Evolutionary conservation across 2,888 invertebrate species (phyloP).

Genomic region (Pocota personata): DNA sequence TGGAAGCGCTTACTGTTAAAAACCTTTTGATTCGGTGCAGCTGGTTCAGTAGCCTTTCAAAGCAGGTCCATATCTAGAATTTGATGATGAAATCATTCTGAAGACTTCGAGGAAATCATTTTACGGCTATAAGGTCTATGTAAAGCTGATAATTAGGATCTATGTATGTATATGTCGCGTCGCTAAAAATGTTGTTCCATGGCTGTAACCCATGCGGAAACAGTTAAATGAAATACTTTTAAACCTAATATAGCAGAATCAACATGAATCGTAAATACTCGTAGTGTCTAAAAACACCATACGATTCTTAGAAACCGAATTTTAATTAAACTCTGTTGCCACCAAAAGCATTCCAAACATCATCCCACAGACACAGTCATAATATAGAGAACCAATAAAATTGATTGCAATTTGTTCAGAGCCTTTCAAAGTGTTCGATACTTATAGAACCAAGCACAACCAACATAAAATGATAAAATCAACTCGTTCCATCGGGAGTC

Average conservation of each 20-base stretch:
- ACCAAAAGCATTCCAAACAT: not conserved
- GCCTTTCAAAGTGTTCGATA: slow-evolving; percentile 38
- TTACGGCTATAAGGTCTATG: no score
- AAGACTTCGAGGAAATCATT: no score
- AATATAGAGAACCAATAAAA: slow-evolving; percentile 43
- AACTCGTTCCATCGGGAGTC: slow-evolving; percentile 20
- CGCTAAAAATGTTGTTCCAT: no score
- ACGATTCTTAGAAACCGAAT: not conserved
- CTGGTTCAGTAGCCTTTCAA: no score
- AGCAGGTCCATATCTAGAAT: no score
- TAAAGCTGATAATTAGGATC: no score
- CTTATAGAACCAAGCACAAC: slow-evolving; percentile 27
- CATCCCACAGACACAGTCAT: not conserved
- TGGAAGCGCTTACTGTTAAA: no score
- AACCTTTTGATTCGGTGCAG: no score
- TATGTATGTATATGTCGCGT: no score
- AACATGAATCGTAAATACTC: not conserved
- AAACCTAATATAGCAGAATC: not conserved
- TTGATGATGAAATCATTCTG: no score
- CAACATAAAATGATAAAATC: slow-evolving; percentile 58
- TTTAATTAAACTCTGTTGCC: slow-evolving; percentile 40
- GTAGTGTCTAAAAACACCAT: not conserved
- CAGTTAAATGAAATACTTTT: not conserved
- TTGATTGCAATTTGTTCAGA: slow-evolving; percentile 57
- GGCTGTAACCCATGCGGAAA: no score